A percentile compares a stretch with the other conserved stretches of the same genome.
Conservation (phyloP, 1,140 invertebrate genomes). For the Dysdera silvatica region DNA sequence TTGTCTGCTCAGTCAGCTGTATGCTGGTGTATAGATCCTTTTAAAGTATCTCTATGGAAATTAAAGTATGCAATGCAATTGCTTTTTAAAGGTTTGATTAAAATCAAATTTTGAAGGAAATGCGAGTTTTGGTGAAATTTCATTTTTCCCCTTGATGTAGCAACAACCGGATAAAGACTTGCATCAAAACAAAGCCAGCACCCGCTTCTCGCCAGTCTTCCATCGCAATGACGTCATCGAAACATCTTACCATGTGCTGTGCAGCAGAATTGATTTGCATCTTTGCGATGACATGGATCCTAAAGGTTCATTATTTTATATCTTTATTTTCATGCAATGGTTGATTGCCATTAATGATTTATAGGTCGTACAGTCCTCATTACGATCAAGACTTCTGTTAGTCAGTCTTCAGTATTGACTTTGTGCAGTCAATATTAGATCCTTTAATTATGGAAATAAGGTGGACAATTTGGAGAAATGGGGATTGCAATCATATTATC, state of each 20-base stretch:
- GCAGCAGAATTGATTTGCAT: constrained; percentile 89
- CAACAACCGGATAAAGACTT: constrained; percentile 26
- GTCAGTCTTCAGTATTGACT: no score
- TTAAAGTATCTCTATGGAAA: background rate
- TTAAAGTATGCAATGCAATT: no score
- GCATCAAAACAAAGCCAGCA: background rate
- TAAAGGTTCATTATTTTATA: constrained; percentile 57
- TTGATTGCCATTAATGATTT: no score
- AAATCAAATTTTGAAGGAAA: background rate
- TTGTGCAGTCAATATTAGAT: no score
- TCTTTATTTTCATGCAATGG: no score
- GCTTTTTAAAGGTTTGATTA: no score
- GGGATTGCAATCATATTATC: no score
- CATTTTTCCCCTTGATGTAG: constrained; percentile 15
- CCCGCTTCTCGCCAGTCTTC: constrained; percentile 51
- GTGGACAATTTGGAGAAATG: no score
- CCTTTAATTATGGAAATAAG: no score
- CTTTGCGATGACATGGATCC: constrained; percentile 81
- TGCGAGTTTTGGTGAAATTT: constrained; percentile 3
- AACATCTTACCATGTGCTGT: constrained; percentile 94
- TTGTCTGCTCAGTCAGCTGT: background rate
- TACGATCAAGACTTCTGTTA: no score
- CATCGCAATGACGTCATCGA: constrained; percentile 85
- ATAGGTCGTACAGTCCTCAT: no score
- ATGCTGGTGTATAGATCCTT: background rate